Evolutionary conservation across 1,140 invertebrate species (phyloP).

Genomic region (Lordiphosa collinella): DNA sequence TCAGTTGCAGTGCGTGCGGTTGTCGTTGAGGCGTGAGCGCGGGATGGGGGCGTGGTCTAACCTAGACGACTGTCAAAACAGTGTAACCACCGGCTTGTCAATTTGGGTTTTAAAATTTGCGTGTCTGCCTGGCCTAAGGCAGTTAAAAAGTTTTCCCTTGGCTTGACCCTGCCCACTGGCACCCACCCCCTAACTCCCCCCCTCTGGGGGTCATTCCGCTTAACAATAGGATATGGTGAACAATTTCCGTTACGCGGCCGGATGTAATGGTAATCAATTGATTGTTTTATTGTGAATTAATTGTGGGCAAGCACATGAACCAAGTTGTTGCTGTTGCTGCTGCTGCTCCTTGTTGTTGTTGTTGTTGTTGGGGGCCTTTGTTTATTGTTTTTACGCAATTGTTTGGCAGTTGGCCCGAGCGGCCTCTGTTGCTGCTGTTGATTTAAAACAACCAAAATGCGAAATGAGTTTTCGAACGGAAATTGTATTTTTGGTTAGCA

Average conservation of each 20-base stretch:
- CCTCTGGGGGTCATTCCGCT: slow-evolving; percentile 27
- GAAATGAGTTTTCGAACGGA: slow-evolving; percentile 72
- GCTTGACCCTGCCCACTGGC: slow-evolving; percentile 3
- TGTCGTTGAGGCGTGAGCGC: not conserved
- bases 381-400: slow-evolving; percentile 77
- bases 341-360: slow-evolving; percentile 18
- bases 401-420: slow-evolving; percentile 59
- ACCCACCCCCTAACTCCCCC: not conserved
- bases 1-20: slow-evolving; percentile 42
- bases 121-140: slow-evolving; percentile 20
- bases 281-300: slow-evolving; percentile 78
- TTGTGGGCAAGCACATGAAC: slow-evolving; percentile 72
- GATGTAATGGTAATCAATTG: slow-evolving; percentile 75
- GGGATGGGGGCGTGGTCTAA: not conserved
- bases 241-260: slow-evolving; percentile 70
- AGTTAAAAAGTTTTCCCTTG: slow-evolving; percentile 28
- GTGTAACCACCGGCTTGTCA: slow-evolving; percentile 37
- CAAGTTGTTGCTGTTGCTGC: slow-evolving; percentile 21
- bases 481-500: slow-evolving; percentile 71
- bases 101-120: slow-evolving; percentile 48
- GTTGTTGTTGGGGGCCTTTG: slow-evolving; percentile 46
- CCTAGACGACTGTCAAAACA: slow-evolving; percentile 41
- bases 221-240: slow-evolving; percentile 69
- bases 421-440: slow-evolving; percentile 52
- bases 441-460: slow-evolving; percentile 76